A percentile compares a stretch with the other conserved stretches of the same genome.
phyloP scores from a whole-genome alignment of 2,113 vertebrate species.

The Mustelus asterias region DNA sequence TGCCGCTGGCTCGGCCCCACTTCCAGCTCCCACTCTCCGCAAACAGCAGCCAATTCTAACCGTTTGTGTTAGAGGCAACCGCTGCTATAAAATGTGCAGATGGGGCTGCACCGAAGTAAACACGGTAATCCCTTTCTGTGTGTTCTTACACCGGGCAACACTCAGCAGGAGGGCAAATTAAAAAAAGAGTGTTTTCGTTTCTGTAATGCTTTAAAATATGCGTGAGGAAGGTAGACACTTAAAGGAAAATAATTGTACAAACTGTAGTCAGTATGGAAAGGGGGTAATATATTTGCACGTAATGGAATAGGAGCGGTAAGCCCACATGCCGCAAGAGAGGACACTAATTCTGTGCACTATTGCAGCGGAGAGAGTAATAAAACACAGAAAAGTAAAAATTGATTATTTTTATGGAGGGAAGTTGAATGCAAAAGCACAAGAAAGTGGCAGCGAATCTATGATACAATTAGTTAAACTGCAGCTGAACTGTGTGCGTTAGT shows the following conservation, averaged over 20 bases:
- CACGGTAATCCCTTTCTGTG: constrained; percentile 22
- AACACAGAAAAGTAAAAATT: background rate
- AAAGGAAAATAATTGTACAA: background rate
- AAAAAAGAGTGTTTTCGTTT: background rate
- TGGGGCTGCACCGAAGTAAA: constrained; percentile 39
- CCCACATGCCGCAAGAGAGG: background rate
- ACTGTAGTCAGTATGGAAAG: background rate
- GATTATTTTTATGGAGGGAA: background rate
- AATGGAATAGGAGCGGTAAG: background rate
- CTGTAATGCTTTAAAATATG: background rate
- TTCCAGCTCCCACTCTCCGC: background rate
- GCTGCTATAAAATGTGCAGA: constrained; percentile 30
- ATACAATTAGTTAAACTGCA: background rate
- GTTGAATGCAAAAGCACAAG: background rate
- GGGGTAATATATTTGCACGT: background rate
- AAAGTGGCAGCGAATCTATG: background rate
- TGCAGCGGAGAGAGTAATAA: background rate
- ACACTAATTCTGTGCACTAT: background rate
- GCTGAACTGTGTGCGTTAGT: background rate
- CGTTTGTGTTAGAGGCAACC: background rate
- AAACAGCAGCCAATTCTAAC: background rate
- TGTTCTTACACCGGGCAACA: background rate
- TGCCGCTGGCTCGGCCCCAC: background rate
- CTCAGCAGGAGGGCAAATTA: background rate
- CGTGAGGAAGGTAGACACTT: background rate